A percentile compares a stretch with the other conserved stretches of the same genome.
phyloP scores from a whole-genome alignment of 2,113 vertebrate genomes.

The Lethenteron reissneri region DNA sequence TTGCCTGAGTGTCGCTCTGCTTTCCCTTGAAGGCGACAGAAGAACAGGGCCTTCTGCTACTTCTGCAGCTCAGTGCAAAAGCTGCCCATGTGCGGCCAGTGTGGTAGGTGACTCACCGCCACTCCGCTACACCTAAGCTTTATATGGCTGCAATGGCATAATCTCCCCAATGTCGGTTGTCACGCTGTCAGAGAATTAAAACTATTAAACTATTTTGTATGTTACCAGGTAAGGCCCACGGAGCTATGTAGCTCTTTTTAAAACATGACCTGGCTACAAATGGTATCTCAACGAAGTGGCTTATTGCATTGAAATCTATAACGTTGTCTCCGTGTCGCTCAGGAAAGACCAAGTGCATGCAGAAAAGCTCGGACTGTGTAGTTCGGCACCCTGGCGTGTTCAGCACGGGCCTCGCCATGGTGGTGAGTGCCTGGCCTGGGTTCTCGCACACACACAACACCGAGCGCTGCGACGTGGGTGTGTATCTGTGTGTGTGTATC shows the following conservation, averaged over 20 bases:
- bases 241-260: no score
- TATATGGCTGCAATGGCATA: no score
- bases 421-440: conserved; percentile 40
- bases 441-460: neutral
- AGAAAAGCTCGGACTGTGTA: conserved; percentile 95
- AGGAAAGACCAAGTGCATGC: conserved; percentile 98
- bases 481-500: neutral
- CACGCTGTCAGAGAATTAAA: no score
- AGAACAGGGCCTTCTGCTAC: conserved; percentile 95
- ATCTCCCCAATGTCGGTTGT: no score
- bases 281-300: no score
- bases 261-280: no score
- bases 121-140: no score
- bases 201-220: no score
- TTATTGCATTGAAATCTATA: no score
- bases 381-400: conserved; percentile 80
- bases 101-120: conserved; percentile 43
- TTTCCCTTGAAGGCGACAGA: conserved; percentile 46
- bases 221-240: no score
- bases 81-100: conserved; percentile 76
- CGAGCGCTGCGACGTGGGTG: neutral
- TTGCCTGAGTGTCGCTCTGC: no score
- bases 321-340: neutral
- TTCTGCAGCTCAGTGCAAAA: conserved; percentile 82
- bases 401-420: conserved; percentile 86